Evolutionary conservation across 35 echinoderm and acorn worm genomes (phyloP).

Genomic region (Apostichopus japonicus): DNA sequence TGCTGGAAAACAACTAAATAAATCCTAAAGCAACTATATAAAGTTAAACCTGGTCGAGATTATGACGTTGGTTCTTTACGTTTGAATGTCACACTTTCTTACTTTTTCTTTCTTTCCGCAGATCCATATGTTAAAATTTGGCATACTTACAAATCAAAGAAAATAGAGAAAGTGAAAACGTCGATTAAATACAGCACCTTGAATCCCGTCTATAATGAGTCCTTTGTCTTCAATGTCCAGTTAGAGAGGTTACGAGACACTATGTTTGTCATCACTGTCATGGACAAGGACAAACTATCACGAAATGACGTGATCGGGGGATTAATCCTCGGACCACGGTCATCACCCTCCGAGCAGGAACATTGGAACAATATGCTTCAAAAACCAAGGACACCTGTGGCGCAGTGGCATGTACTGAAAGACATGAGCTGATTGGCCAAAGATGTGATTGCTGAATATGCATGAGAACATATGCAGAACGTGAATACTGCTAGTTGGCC

Average conservation of each 20-base stretch:
- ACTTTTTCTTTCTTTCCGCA: constrained; percentile 7
- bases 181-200: constrained; percentile 89
- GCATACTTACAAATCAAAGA: constrained; percentile 93
- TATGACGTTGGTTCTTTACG: neutral
- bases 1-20: no score
- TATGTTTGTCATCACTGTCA: constrained; percentile 84
- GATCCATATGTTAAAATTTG: constrained; percentile 99
- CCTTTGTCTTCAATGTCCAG: constrained; percentile 90
- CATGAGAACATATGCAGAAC: constrained; percentile 5
- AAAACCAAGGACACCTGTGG: constrained; percentile 89
- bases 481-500: neutral
- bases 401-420: constrained; percentile 97
- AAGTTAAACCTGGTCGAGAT: no score
- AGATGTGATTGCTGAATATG: constrained; percentile 11
- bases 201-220: constrained; percentile 94
- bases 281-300: constrained; percentile 86
- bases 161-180: constrained; percentile 96
- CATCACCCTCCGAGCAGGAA: constrained; percentile 75
- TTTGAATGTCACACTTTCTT: neutral
- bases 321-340: constrained; percentile 79
- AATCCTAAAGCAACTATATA: no score
- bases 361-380: constrained; percentile 98
- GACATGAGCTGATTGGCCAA: constrained; percentile 85
- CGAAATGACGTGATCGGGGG: constrained; percentile 93
- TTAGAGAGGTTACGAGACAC: constrained; percentile 90